A percentile compares a stretch with the other conserved stretches of the same genome.
Evolutionary conservation across 2,797 vertebrate genomes (phyloP).

Genomic region (Phyllotis vaccarum): DNA sequence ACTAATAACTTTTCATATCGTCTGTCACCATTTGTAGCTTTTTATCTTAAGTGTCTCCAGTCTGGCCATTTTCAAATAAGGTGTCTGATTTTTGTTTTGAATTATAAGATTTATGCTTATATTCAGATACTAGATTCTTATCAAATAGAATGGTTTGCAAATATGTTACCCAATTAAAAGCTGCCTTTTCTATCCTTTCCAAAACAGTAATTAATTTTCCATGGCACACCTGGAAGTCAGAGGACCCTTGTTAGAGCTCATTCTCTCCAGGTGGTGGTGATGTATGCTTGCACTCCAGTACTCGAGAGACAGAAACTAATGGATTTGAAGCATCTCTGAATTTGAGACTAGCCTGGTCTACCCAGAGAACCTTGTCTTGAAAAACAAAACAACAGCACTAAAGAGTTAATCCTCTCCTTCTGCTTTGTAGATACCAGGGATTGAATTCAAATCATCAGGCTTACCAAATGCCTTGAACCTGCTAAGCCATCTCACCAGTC

Average conservation of each 20-base stretch:
- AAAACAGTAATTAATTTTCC: background rate
- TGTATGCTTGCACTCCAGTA: background rate
- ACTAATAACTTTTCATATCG: background rate
- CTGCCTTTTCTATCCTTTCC: background rate
- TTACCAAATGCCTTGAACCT: background rate
- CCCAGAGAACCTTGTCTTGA: background rate
- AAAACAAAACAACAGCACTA: background rate
- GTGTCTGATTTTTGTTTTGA: no score
- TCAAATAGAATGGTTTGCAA: constrained; percentile 16
- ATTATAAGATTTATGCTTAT: constrained; percentile 17
- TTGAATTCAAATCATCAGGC: background rate
- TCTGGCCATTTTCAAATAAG: background rate
- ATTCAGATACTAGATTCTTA: background rate
- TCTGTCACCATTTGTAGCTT: background rate
- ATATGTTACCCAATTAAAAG: background rate
- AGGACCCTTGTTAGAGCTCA: background rate
- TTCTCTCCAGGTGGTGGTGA: background rate
- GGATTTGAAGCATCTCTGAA: background rate
- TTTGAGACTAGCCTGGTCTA: background rate
- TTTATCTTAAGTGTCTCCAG: background rate
- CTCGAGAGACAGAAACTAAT: background rate
- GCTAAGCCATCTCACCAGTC: background rate
- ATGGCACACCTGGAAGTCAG: background rate
- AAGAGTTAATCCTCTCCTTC: background rate
- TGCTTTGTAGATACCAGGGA: background rate